Conservation (phyloP, 1,140 invertebrate species). For the Brachionus manjavacas region DNA sequence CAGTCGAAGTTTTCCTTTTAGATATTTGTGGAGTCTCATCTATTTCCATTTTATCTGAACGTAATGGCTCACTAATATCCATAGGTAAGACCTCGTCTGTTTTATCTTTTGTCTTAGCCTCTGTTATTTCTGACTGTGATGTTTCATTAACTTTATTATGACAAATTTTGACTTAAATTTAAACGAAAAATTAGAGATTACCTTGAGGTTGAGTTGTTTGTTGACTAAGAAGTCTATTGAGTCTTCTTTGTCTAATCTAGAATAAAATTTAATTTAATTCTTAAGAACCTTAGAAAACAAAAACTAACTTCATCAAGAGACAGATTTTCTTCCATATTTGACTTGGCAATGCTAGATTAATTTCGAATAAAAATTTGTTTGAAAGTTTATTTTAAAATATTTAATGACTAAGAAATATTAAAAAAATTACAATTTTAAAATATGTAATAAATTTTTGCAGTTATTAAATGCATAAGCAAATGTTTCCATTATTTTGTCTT, state of each 20-base stretch:
- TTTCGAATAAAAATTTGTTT: not conserved
- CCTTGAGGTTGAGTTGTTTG: not conserved
- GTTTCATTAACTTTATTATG: not conserved
- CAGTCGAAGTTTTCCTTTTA: not conserved
- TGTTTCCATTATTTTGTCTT: not conserved
- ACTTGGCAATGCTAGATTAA: not conserved
- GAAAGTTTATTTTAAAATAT: not conserved
- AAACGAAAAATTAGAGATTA: not conserved
- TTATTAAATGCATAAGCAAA: not conserved
- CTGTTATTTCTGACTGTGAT: not conserved
- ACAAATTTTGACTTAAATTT: not conserved
- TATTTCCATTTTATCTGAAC: not conserved
- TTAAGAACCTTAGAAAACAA: not conserved
- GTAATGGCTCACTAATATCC: not conserved
- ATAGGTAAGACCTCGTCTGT: not conserved
- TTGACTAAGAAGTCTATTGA: slow-evolving; percentile 11
- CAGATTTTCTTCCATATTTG: slow-evolving; percentile 16
- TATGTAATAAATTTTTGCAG: not conserved
- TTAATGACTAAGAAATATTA: slow-evolving; percentile 36
- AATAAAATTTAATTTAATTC: not conserved
- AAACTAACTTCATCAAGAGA: slow-evolving; percentile 11
- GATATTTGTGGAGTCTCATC: not conserved
- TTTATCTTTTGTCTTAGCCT: not conserved
- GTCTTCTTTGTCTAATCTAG: slow-evolving; percentile 30
- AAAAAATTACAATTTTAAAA: not conserved